Evolutionary conservation across 2,113 vertebrate species (phyloP), one percentile per base, ranked within the genome.

Genomic region (Hemibagrus wyckioides): DNA sequence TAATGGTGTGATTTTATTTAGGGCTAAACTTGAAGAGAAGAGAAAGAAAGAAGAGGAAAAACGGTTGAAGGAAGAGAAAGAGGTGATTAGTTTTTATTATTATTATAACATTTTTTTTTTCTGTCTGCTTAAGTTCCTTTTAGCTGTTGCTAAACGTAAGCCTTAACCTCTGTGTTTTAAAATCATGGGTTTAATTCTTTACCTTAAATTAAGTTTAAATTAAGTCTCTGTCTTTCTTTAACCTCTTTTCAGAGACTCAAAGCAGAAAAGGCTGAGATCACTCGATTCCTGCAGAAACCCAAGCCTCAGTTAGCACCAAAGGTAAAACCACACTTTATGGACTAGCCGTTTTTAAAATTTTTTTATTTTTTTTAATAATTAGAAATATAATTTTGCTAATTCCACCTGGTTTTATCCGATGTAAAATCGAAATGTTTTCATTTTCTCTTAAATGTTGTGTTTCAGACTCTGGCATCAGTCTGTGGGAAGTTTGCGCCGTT

Each of bases 401-500:
- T n/a, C n/a, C n/a, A n/a, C n/a, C n/a, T 36, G 14, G 6, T 1
- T 69, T 33, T 36, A 69, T 69, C 19, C 14, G 8, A 69, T 19
- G 30, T 17, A 69, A 69, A 77, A 77, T 56, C 6, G 4, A 56
- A 21, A 56, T 80, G 11, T 39, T 59, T 81, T 11, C 50, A 13
- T 1, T 80, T 2, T 56, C 77, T 48, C 2, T 71, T 28, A 25
- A n/a, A n/a, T 14, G 28, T 54, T 50, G 0, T 9, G 69, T 85
- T 94, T 33, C 94, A 99, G 98, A 99, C 95, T 3, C 96, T 99
- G 57, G 97, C 97, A 0, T 96, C 97, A 85, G 97, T 96, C 6
- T 99, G 98, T 85, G 98, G 98, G 8, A 99, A 99, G 91, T 99
- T 99, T 92, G 98, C 98, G 83, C 98, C 98, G 2, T 99, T 99